Evolutionary conservation across 2,888 invertebrate species (phyloP).

Genomic region (Tethea ocularis): DNA sequence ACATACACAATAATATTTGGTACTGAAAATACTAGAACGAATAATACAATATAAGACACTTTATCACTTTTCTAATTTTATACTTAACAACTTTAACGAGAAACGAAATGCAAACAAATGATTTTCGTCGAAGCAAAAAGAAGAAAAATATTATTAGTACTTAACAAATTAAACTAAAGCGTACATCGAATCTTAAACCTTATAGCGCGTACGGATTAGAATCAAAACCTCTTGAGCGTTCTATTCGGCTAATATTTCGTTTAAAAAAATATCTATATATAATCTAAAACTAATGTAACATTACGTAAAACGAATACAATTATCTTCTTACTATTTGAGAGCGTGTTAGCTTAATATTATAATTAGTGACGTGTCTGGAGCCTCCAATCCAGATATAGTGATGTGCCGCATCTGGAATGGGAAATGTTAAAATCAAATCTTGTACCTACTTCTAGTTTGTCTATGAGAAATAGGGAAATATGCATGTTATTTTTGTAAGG

Average conservation of each 20-base stretch:
- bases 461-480: too few relatives aligned
- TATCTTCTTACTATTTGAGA: conserved; percentile 62
- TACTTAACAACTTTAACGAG: background rate
- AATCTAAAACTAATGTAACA: conserved; percentile 51
- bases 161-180: conserved; percentile 31
- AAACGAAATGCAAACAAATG: background rate
- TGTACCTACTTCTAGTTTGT: too few relatives aligned
- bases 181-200: conserved; percentile 33
- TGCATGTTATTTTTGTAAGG: too few relatives aligned
- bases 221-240: conserved; percentile 68
- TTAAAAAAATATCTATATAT: conserved; percentile 69
- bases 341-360: conserved; percentile 27
- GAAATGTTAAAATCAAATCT: conserved; percentile 6
- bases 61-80: conserved; percentile 6
- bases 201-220: conserved; percentile 45
- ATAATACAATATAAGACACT: conserved; percentile 24
- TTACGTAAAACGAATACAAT: conserved; percentile 47
- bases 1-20: conserved; percentile 66
- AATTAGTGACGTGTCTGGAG: conserved; percentile 1
- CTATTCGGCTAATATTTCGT: conserved; percentile 45
- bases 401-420: conserved; percentile 26
- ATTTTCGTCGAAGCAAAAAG: too few relatives aligned
- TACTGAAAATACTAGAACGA: conserved; percentile 57
- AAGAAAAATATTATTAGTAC: conserved; percentile 19
- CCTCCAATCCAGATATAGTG: conserved; percentile 2